These are phyloP conservation scores for Malurus cyaneus DNA, from an alignment of 2,113 vertebrate species.

Conservation along the genomic window DNA sequence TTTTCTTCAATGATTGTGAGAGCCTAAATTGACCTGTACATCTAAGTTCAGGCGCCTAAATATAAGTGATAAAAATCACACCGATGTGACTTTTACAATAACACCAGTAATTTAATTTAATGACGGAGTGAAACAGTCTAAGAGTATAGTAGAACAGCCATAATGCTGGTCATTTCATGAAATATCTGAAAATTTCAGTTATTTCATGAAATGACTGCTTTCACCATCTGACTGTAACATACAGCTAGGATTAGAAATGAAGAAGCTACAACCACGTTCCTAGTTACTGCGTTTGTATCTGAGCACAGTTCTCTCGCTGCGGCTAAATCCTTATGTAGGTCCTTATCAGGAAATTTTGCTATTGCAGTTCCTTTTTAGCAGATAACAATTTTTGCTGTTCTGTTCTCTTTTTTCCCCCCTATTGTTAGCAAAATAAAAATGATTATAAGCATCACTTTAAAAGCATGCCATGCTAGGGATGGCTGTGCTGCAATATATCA, in stretches of 20 bases:
- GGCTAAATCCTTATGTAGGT: not conserved
- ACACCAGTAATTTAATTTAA: slow-evolving; percentile 50
- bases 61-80: slow-evolving; percentile 4
- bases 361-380: slow-evolving; percentile 8
- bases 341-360: slow-evolving; percentile 39
- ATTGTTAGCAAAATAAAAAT: slow-evolving; percentile 68
- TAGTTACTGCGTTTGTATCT: slow-evolving; percentile 11
- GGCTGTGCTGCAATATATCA: slow-evolving; percentile 69
- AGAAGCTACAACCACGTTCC: not conserved
- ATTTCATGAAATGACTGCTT: slow-evolving; percentile 62
- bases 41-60: slow-evolving; percentile 19
- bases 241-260: slow-evolving; percentile 49
- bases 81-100: slow-evolving; percentile 2
- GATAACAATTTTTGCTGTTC: slow-evolving; percentile 40
- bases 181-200: slow-evolving; percentile 58
- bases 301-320: not conserved
- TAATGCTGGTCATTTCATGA: slow-evolving; percentile 49
- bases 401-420: not conserved
- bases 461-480: slow-evolving; percentile 52
- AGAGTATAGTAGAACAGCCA: slow-evolving; percentile 13
- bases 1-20: not conserved
- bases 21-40: not conserved
- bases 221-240: slow-evolving; percentile 43
- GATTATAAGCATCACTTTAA: slow-evolving; percentile 75
- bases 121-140: slow-evolving; percentile 31